These are phyloP conservation scores for Ips nitidus DNA, from an alignment of 1,140 invertebrate genomes.

Conservation along the genomic window DNA sequence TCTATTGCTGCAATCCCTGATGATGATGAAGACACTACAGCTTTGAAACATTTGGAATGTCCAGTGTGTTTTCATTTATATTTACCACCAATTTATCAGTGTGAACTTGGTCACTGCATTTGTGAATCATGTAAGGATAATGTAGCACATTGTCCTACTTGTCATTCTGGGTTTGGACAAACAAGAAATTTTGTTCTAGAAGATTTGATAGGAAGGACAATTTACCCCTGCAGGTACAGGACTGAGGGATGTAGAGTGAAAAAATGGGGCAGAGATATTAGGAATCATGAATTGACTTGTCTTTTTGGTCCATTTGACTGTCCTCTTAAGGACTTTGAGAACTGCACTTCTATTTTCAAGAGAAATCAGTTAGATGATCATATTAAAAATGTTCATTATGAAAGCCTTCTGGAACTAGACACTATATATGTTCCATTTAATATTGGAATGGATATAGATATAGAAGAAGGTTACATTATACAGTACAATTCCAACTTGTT, in stretches of 20 bases:
- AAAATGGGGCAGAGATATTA: slow-evolving; percentile 16
- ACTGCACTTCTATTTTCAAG: slow-evolving; percentile 9
- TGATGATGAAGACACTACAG: not conserved
- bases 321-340: slow-evolving; percentile 31
- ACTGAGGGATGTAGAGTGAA: not conserved
- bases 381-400: slow-evolving; percentile 27
- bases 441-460: slow-evolving; percentile 5
- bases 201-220: not conserved
- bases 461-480: slow-evolving; percentile 32
- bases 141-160: slow-evolving; percentile 46
- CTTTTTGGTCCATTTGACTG: slow-evolving; percentile 28
- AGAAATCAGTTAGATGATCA: slow-evolving; percentile 28
- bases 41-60: not conserved
- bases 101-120: slow-evolving; percentile 75
- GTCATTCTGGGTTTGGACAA: not conserved
- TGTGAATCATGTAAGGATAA: slow-evolving; percentile 69
- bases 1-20: not conserved
- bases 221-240: not conserved
- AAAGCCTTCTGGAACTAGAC: slow-evolving; percentile 33
- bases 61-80: slow-evolving; percentile 70
- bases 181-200: not conserved
- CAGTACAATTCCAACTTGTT: slow-evolving; percentile 19
- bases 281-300: slow-evolving; percentile 29
- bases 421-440: slow-evolving; percentile 33
- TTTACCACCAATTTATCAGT: slow-evolving; percentile 71